Conservation (phyloP, 1,140 invertebrate genomes). For the Panagrolaimus sp. region DNA sequence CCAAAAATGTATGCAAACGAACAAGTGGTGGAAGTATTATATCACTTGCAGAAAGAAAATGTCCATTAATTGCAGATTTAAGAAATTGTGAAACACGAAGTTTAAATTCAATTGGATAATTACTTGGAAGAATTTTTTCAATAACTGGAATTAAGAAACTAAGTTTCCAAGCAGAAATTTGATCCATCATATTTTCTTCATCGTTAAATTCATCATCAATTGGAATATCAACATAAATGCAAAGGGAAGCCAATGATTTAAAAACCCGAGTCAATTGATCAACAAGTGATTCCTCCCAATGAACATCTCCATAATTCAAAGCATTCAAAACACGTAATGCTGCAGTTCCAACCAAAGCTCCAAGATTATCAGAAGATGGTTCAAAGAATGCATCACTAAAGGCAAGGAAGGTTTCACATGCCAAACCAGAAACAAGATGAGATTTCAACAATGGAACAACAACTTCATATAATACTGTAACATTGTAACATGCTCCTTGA, state of each 20-base stretch:
- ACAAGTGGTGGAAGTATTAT: conserved; percentile 3
- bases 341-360: conserved; percentile 67
- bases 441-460: conserved; percentile 61
- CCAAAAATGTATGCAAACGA: conserved; percentile 2
- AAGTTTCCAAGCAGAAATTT: conserved; percentile 10
- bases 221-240: conserved; percentile 12
- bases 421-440: conserved; percentile 60
- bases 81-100: conserved; percentile 3
- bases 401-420: conserved; percentile 65
- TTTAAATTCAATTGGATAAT: conserved; percentile 1
- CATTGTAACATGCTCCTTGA: conserved; percentile 29
- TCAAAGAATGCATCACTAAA: conserved; percentile 49
- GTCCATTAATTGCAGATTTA: not conserved
- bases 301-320: conserved; percentile 72
- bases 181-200: not conserved
- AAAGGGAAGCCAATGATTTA: conserved; percentile 62
- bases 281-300: conserved; percentile 71
- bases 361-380: conserved; percentile 51
- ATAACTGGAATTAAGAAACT: conserved; percentile 15
- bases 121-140: conserved; percentile 15
- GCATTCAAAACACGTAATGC: conserved; percentile 72
- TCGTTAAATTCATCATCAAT: not conserved
- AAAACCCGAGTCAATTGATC: conserved; percentile 66
- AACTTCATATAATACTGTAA: conserved; percentile 42
- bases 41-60: conserved; percentile 9